A percentile compares a stretch with the other conserved stretches of the same genome.
phyloP scores from a whole-genome alignment of 2,113 vertebrate genomes.

The Actenoides hombroni region DNA sequence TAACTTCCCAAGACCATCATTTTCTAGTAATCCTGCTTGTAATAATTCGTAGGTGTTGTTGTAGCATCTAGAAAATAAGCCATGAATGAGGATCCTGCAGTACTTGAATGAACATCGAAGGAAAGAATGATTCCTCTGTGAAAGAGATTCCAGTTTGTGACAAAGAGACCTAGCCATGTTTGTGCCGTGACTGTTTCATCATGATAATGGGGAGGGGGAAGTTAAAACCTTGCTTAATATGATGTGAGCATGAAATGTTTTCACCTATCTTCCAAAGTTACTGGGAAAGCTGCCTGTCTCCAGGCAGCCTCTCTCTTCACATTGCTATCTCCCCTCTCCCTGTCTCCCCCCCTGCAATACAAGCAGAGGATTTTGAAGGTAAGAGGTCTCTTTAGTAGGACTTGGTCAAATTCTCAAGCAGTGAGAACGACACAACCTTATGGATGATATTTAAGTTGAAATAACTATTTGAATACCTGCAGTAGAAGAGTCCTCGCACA shows the following conservation, averaged over 20 bases:
- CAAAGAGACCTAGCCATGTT: background rate
- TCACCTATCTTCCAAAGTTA: background rate
- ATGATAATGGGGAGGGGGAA: background rate
- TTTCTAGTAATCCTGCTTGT: background rate
- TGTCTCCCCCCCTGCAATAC: background rate
- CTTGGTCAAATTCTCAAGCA: background rate
- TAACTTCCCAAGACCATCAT: background rate
- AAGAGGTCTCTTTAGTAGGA: background rate
- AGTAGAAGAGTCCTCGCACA: background rate
- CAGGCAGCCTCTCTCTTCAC: background rate
- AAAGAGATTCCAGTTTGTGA: background rate
- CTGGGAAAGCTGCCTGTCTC: background rate
- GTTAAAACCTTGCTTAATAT: background rate
- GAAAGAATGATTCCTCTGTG: background rate
- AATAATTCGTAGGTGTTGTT: background rate
- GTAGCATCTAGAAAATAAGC: background rate
- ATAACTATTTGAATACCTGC: background rate
- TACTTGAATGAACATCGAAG: background rate
- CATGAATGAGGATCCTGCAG: background rate
- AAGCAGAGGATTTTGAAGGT: background rate
- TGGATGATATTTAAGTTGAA: background rate
- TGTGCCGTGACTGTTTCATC: background rate
- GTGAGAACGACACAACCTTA: background rate
- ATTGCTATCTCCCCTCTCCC: background rate
- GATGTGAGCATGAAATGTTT: background rate